Percentiles rank a stretch among this genome's conserved stretches.
Evolutionary conservation across 2,113 vertebrate species (phyloP).

Genomic region (Serilophus lunatus): DNA sequence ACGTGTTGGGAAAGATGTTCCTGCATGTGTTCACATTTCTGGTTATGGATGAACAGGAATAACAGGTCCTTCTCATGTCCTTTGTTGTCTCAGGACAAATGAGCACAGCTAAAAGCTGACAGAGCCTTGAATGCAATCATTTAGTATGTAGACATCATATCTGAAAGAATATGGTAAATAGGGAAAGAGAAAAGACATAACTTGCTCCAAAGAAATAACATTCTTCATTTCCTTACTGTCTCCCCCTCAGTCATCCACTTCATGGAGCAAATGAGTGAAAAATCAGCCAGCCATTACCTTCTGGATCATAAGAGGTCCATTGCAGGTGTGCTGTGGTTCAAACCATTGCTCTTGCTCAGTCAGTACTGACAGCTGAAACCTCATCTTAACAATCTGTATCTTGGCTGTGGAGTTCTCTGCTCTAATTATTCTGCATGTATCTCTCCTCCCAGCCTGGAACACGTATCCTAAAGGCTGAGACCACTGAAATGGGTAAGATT

Average conservation of each 20-base stretch:
- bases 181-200: neutral
- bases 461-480: neutral
- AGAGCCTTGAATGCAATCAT: neutral
- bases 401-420: neutral
- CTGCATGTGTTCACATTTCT: neutral
- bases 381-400: neutral
- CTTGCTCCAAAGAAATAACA: neutral
- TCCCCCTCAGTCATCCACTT: neutral
- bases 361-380: neutral
- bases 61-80: neutral
- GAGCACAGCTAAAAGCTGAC: neutral
- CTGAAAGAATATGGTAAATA: neutral
- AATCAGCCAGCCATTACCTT: too few species aligned
- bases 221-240: neutral
- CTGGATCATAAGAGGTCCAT: too few species aligned
- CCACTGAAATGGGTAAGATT: neutral
- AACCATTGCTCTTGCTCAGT: neutral
- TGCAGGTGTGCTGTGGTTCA: neutral
- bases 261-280: neutral
- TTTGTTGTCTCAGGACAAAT: neutral
- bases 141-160: neutral
- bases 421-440: constrained; percentile 10
- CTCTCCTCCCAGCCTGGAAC: neutral
- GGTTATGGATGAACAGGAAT: neutral
- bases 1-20: neutral